phyloP scores from a whole-genome alignment of 2,113 vertebrate genomes.

The Laticauda laticaudata region DNA sequence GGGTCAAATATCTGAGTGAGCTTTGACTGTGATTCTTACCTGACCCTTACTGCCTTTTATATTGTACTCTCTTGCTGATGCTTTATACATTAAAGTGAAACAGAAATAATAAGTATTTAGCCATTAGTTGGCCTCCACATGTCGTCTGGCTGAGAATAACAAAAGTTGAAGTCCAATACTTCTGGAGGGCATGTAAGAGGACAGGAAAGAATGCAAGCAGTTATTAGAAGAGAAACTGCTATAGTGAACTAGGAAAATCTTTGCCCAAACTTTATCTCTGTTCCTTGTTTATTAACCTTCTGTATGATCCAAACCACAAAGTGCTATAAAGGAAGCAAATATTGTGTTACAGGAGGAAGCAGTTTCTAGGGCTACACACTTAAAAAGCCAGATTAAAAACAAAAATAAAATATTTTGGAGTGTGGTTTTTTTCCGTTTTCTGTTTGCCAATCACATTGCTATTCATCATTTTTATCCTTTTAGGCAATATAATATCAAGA shows the following conservation, averaged over 20 bases:
- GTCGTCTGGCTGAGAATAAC: background rate
- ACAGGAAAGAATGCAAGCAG: background rate
- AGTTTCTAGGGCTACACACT: background rate
- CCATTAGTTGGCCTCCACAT: background rate
- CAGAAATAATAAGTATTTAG: background rate
- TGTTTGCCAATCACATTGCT: background rate
- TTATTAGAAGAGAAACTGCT: background rate
- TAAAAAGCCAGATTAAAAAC: background rate
- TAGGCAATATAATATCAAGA: slow-evolving; percentile 4
- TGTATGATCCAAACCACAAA: background rate
- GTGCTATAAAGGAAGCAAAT: background rate
- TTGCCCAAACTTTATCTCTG: background rate
- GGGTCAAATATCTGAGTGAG: background rate
- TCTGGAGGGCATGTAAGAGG: background rate
- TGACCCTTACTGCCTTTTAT: background rate
- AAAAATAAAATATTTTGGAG: background rate
- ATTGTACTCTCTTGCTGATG: background rate
- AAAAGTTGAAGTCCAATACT: background rate
- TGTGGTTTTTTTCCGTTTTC: background rate
- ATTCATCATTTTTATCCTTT: background rate
- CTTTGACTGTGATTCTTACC: background rate
- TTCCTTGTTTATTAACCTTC: background rate
- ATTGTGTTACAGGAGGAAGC: background rate
- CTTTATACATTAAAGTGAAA: background rate
- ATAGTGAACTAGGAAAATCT: background rate